phyloP scores from a whole-genome alignment of 30 jellyfish, hydroid and myxozoan genomes.

The Aurelia aurita region DNA sequence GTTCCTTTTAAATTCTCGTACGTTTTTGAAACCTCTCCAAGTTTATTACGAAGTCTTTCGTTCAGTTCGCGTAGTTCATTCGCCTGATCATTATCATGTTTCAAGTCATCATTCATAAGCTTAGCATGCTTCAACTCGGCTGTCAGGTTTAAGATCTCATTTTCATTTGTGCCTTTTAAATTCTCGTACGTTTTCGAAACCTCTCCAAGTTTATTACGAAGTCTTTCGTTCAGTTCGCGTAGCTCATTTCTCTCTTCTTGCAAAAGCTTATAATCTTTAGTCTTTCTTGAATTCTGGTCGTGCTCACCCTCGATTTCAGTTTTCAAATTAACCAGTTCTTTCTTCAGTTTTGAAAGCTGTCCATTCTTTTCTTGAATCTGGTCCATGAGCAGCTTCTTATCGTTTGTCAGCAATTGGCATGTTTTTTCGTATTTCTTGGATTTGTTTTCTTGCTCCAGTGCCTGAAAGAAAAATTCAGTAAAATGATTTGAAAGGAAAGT shows the following conservation, averaged over 20 bases:
- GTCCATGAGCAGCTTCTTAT: constrained; percentile 9
- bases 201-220: constrained; percentile 74
- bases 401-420: constrained; percentile 10
- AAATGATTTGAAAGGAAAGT: too few relatives aligned
- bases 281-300: background rate
- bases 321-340: constrained; percentile 25
- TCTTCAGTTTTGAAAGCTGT: constrained; percentile 5
- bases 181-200: constrained; percentile 63
- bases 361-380: constrained; percentile 45
- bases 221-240: constrained; percentile 69
- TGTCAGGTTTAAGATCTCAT: background rate
- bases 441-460: background rate
- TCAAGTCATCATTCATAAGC: constrained; percentile 1
- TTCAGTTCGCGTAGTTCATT: too few relatives aligned
- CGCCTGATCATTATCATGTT: constrained; percentile 45
- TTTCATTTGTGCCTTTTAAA: constrained; percentile 47
- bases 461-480: constrained; percentile 25
- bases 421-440: background rate
- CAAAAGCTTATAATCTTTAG: constrained; percentile 13
- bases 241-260: constrained; percentile 59
- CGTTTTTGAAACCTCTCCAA: constrained; percentile 66
- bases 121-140: constrained; percentile 54
- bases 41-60: too few relatives aligned
- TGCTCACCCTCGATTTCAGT: constrained; percentile 1
- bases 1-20: constrained; percentile 48